Base-by-base conservation (phyloP, 2,797 vertebrate genomes). In the Xenops minutus region DNA sequence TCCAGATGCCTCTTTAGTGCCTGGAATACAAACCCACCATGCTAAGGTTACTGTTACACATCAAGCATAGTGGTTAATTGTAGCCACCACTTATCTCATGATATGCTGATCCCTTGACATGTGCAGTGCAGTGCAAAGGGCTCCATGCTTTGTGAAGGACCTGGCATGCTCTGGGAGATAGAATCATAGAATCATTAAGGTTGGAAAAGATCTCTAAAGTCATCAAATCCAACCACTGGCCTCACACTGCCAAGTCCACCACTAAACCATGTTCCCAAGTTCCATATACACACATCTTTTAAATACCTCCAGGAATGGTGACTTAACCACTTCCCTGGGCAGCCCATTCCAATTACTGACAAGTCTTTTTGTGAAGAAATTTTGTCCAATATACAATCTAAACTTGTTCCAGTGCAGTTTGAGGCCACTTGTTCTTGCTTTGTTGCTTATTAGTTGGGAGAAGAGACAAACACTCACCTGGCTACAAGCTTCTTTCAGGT, bases 1-100 rank as follows among this genome's bases (percentile, higher is more conserved):
- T 99, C 97, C 68, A 99, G 49, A 63, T 98, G 93, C 16, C 97
- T 77, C 17, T 95, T 91, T 78, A 98, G 96, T 51, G 98, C 98
- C 99, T 98, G 84, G 51, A 96, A 95, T 59, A 76, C 78, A 95
- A 97, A 83, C 6, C 48, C 83, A 0, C 29, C 39, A 1, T 30
- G 26, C 54, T 88, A 71, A 90, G 34, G 37, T 88, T 73, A 84
- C 34, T 32, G 46, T 66, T 69, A 87, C 41, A 39, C 2, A 1
- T 37, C 0, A 9, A 74, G 27, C 1, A 1, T 4, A 54, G 73
- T 37, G 3, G 32, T 21, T 2, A 3, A 80, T 36, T 4, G 12
- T 29, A 54, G 26, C 29, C 64, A 89, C 30, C 20, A 36, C 39
- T 88, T 69, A 48, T 36, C 15, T 71, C 73, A 67, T 20, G 41